Percentiles rank a stretch among this genome's conserved stretches.
These are phyloP conservation scores for Lochmaea capreae DNA, from an alignment of 2,888 invertebrate species.

Conservation along the genomic window DNA sequence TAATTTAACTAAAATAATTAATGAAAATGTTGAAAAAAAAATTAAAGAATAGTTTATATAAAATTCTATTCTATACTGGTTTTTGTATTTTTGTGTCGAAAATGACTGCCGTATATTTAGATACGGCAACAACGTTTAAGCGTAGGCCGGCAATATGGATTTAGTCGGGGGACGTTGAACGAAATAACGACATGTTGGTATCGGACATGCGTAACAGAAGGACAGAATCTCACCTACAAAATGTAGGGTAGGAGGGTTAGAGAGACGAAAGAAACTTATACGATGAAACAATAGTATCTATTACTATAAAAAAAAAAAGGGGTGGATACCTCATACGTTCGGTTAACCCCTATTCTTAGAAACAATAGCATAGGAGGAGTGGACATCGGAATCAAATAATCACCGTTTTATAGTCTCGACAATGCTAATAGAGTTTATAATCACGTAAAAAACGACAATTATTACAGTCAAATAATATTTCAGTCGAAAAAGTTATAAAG, in stretches of 20 bases:
- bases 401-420: no score
- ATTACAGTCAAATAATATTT: no score
- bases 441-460: no score
- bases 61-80: no score
- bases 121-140: conserved; percentile 35
- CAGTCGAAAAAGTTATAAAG: no score
- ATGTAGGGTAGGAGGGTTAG: background rate
- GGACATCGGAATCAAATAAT: background rate
- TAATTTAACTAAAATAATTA: no score
- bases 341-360: background rate
- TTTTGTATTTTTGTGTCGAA: background rate
- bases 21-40: no score
- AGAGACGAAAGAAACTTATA: background rate
- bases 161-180: conserved; percentile 41
- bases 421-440: no score
- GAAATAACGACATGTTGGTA: conserved; percentile 28
- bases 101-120: background rate
- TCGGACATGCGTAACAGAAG: conserved; percentile 27
- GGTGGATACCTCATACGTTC: conserved; percentile 3
- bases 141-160: conserved; percentile 49
- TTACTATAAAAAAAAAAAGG: no score
- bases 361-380: background rate
- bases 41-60: no score
- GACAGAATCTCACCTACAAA: conserved; percentile 33
- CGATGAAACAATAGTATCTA: conserved; percentile 6